A percentile compares a stretch with the other conserved stretches of the same genome.
These are phyloP conservation scores for Trichonephila inaurata DNA, from an alignment of 1,140 invertebrate species.

Conservation along the genomic window DNA sequence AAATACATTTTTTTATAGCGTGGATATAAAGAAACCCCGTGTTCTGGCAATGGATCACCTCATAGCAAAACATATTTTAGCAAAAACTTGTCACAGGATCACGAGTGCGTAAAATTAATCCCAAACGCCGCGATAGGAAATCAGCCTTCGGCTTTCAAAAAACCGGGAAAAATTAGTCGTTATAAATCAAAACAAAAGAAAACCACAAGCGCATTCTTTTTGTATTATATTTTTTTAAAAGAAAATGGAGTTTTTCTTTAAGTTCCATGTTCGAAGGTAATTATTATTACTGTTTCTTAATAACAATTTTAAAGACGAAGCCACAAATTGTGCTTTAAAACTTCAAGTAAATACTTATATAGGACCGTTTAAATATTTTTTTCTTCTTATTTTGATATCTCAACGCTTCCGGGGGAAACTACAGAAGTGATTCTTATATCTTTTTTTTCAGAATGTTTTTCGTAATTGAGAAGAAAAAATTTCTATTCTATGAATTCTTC, in stretches of 20 bases:
- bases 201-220: neutral
- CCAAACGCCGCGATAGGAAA: neutral
- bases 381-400: no score
- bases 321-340: neutral
- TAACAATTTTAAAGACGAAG: neutral
- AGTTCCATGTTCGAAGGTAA: neutral
- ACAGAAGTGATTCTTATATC: no score
- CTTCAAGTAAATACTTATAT: neutral
- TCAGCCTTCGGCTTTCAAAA: neutral
- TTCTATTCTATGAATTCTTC: no score
- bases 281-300: neutral
- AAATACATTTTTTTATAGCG: neutral
- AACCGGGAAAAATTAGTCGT: neutral
- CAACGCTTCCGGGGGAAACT: no score
- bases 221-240: neutral
- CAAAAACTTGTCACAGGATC: neutral
- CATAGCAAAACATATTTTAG: neutral
- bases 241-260: neutral
- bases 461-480: no score
- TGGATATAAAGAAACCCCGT: neutral
- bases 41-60: neutral
- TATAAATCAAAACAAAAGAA: neutral
- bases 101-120: neutral
- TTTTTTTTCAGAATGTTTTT: no score
- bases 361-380: neutral